These are phyloP conservation scores for Porphyrio hochstetteri DNA, from an alignment of 2,113 vertebrate genomes.

Conservation along the genomic window DNA sequence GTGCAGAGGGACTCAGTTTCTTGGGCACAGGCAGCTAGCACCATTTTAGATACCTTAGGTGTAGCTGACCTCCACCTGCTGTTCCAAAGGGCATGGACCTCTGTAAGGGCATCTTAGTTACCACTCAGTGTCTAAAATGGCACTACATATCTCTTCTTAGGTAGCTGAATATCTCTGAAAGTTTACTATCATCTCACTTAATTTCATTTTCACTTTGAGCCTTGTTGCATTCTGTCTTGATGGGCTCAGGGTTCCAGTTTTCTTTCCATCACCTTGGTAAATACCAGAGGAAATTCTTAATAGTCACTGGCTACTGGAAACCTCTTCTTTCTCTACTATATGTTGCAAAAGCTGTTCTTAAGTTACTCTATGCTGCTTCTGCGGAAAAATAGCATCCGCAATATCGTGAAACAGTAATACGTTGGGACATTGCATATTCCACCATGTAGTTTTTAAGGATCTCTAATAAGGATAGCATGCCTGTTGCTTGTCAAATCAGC, in stretches of 20 bases:
- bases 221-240: background rate
- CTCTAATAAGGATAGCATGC: background rate
- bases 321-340: background rate
- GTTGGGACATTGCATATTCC: background rate
- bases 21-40: background rate
- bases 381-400: background rate
- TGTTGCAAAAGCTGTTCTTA: background rate
- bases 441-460: background rate
- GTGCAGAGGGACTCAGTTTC: background rate
- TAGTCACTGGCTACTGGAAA: background rate
- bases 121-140: background rate
- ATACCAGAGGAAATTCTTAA: background rate
- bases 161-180: background rate
- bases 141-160: background rate
- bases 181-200: background rate
- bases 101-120: background rate
- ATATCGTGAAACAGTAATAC: background rate
- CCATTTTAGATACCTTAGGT: background rate
- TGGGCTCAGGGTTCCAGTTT: background rate
- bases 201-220: background rate
- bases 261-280: background rate
- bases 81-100: background rate
- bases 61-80: background rate
- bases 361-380: background rate
- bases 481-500: background rate